Evolutionary conservation across 2,113 vertebrate genomes (phyloP).

Genomic region (Rhabdornis inornatus): DNA sequence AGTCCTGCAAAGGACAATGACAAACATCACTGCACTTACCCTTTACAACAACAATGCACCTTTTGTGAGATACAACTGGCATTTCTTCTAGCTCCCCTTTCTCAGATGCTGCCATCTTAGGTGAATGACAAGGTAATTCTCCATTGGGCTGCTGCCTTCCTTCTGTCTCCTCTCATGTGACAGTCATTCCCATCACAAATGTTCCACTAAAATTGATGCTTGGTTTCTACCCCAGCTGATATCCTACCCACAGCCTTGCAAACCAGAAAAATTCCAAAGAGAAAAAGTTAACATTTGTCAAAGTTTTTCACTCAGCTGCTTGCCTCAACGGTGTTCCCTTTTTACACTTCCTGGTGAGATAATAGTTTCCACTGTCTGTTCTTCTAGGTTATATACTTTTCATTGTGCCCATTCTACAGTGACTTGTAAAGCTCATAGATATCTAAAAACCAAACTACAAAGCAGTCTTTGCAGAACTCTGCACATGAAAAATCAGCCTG

Average conservation of each 20-base stretch:
- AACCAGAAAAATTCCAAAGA: background rate
- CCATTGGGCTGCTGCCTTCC: background rate
- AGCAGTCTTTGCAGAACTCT: background rate
- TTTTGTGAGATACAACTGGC: background rate
- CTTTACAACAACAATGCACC: background rate
- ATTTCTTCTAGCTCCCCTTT: background rate
- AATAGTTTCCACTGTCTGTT: background rate
- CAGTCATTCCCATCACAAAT: fast-evolving
- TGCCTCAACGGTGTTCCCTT: background rate
- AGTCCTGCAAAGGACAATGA: background rate
- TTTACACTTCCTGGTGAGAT: background rate
- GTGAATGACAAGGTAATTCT: background rate
- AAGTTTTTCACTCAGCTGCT: background rate
- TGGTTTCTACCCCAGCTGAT: background rate
- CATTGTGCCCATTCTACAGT: background rate
- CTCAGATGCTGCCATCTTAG: background rate
- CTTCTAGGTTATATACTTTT: background rate
- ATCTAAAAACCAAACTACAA: background rate
- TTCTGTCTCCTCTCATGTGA: background rate
- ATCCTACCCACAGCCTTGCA: background rate
- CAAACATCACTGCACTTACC: background rate
- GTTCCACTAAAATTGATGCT: background rate
- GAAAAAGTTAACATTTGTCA: background rate
- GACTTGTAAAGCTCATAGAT: background rate
- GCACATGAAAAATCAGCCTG: background rate